phyloP scores from a whole-genome alignment of 2,888 invertebrate species.

The Lissonota sp. region DNA sequence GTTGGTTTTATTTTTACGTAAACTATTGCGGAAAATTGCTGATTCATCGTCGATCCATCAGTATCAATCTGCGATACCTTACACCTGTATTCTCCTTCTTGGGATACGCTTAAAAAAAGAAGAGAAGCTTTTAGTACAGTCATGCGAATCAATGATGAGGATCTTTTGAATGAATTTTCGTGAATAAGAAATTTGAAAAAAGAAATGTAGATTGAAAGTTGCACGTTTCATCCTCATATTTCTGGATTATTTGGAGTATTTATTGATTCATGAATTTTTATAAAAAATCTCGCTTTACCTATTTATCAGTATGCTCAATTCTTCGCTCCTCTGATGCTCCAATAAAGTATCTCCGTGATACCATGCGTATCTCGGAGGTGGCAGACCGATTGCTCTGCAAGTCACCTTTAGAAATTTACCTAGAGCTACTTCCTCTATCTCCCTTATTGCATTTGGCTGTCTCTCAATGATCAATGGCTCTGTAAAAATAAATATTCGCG shows the following conservation, averaged over 20 bases:
- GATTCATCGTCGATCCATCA: conserved; percentile 66
- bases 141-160: background rate
- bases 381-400: conserved; percentile 78
- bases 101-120: conserved; percentile 64
- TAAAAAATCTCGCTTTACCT: conserved; percentile 63
- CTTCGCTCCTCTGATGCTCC: conserved; percentile 62
- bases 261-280: background rate
- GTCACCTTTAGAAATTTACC: conserved; percentile 69
- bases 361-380: conserved; percentile 78
- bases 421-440: conserved; percentile 65
- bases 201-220: no score
- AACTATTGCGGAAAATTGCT: conserved; percentile 67
- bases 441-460: conserved; percentile 71
- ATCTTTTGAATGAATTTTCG: no score
- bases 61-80: conserved; percentile 71
- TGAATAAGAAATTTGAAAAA: no score
- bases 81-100: conserved; percentile 76
- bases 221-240: no score
- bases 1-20: conserved; percentile 70
- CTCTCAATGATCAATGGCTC: conserved; percentile 72
- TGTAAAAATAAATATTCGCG: conserved; percentile 51
- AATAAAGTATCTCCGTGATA: conserved; percentile 72
- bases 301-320: conserved; percentile 71
- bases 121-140: background rate
- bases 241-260: background rate